Base-by-base conservation (phyloP, 2,113 vertebrate species). In the Empidonax traillii region DNA sequence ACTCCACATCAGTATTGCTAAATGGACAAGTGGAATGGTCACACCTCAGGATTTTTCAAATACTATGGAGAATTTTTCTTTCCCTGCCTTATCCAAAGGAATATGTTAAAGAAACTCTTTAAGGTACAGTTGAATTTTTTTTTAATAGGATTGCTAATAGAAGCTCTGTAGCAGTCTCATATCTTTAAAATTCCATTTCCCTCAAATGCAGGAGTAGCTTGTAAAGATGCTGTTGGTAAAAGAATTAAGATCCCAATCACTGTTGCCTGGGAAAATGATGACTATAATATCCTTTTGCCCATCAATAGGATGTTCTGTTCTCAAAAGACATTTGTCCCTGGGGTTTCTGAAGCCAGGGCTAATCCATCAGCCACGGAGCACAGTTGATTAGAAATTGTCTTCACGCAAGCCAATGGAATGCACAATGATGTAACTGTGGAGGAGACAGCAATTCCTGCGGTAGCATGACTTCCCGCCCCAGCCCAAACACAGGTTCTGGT, bases 221-320 rank as follows among this genome's bases (percentile, higher is more conserved):
- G 75, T 76, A 92, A 88, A 96, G 68, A 49, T 83, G 47, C 25
- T 58, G 81, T 72, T 6, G 4, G 81, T 92, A 81, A 53, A 80
- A 86, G 87, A 94, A 93, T 88, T 92, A 93, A 90, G 94, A 92
- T 92, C 72, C 52, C 90, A 81, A 65, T 90, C 93, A 87, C 73
- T 55, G 46, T 86, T 95, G 72, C 68, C 75, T 96, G 85, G 61
- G 56, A 84, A 95, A 88, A 92, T 53, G 47, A 78, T 78, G 72
- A n/a, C 79, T 90, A 37, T 88, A 84, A 91, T 94, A 96, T 84
- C 65, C 68, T 90, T 87, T 87, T 81, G n/a, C 85, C 72, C 52
- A 72, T 95, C 92, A 84, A 52, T 88, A 92, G 63, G 56, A 74
- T 92, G 61, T 91, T 95, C 72, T 84, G 68, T 94, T 93, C 61